These are phyloP conservation scores for Callyntrura sp. DNA, from an alignment of 2,888 invertebrate species.

Conservation along the genomic window DNA sequence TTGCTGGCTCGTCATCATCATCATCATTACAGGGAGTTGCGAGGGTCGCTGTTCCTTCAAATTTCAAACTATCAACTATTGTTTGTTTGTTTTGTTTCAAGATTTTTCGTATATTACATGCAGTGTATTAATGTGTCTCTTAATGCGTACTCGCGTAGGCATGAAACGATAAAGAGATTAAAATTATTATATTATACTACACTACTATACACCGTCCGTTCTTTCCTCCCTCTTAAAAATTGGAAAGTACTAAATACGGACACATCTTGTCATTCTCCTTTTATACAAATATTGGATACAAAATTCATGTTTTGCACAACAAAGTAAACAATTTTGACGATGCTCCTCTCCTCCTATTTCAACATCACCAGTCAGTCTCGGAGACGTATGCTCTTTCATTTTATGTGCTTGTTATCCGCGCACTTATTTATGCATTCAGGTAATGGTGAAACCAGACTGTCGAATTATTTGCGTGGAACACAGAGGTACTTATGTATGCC, in stretches of 20 bases:
- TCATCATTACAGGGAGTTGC: neutral
- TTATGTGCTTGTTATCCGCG: neutral
- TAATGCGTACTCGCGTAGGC: too few species aligned
- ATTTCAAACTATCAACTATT: neutral
- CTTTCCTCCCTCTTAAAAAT: too few species aligned
- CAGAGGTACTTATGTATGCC: neutral
- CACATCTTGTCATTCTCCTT: conserved; percentile 8
- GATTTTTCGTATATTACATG: too few species aligned
- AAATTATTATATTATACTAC: too few species aligned
- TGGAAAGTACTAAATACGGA: neutral
- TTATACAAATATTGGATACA: neutral
- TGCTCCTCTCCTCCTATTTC: neutral
- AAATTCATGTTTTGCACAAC: neutral
- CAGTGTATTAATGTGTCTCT: too few species aligned
- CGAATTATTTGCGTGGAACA: neutral
- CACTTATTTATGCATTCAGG: conserved; percentile 6
- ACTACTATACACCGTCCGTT: too few species aligned
- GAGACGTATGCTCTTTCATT: neutral
- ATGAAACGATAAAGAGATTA: too few species aligned
- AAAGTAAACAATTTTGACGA: neutral
- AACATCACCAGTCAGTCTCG: neutral
- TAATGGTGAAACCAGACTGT: neutral
- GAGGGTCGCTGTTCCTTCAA: neutral
- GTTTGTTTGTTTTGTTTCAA: too few species aligned
- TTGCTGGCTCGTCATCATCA: neutral